A percentile compares a stretch with the other conserved stretches of the same genome.
Conservation (phyloP, 2,888 invertebrate genomes). For the Dicyrtomina minuta region DNA sequence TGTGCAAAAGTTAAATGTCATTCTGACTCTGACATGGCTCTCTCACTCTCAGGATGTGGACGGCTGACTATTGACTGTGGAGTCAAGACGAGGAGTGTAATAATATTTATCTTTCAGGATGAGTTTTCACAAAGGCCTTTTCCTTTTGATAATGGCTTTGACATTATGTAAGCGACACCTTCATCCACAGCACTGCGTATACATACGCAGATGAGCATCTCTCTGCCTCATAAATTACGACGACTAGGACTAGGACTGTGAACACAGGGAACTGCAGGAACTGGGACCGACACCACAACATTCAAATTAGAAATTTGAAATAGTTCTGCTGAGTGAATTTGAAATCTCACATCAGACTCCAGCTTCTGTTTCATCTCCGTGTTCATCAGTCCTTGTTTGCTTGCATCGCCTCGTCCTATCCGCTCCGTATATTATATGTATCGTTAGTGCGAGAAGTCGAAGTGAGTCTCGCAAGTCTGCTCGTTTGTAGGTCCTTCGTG, state of each 20-base stretch:
- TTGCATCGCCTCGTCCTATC: too few species aligned
- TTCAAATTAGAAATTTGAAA: constrained; percentile 1
- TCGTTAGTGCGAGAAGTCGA: too few species aligned
- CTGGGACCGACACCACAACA: background rate
- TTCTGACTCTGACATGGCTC: constrained; percentile 11
- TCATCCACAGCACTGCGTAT: too few species aligned
- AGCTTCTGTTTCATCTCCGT: background rate
- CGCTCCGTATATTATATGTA: too few species aligned
- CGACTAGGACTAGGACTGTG: too few species aligned
- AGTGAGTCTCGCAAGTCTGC: too few species aligned
- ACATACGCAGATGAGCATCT: too few species aligned
- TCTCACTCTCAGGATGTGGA: too few species aligned
- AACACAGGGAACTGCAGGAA: too few species aligned
- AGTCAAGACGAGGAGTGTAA: background rate
- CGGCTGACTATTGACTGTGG: background rate
- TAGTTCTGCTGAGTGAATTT: constrained; percentile 14
- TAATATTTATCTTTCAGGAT: background rate
- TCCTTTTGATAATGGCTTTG: background rate
- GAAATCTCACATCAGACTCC: constrained; percentile 3
- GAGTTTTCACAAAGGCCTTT: background rate
- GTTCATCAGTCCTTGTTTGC: background rate
- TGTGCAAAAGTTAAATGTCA: constrained; percentile 13
- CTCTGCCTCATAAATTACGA: too few species aligned
- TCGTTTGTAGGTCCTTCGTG: too few species aligned
- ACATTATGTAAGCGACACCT: too few species aligned